Base-by-base conservation (phyloP, 1,140 invertebrate genomes). In the Philopotamus ludificatus region DNA sequence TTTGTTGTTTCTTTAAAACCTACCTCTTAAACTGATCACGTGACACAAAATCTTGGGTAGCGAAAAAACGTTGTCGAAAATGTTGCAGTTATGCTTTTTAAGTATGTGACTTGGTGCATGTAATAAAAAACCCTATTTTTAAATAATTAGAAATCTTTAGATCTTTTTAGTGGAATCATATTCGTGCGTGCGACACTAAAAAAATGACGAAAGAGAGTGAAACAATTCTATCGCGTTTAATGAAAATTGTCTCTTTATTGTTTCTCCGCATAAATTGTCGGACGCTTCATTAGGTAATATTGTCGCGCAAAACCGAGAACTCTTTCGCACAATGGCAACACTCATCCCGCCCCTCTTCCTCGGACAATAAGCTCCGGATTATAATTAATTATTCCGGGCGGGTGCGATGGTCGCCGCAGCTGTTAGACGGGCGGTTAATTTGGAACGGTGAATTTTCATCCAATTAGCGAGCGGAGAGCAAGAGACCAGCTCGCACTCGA, bases 371-470 rank as follows among this genome's bases (percentile, higher is more conserved):
- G 21, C 21, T 26, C 45, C n/a, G 25, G 58, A 55, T 62, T 55
- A 26, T 55, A 65, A 66, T 66, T 61, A 66, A 62, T 66, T 66
- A 62, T 66, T 66, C 63, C 63, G 22, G 44, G 54, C 34, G 16
- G 42, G 28, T 45, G 57, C 57, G 41, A 51, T 45, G 50, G 64
- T 47, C 47, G 23, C 25, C 21, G 18, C 42, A 23, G 26, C 57
- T 28, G 44, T 61, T 66, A 61, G 45, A 41, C 50, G 65, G 59
- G 57, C 53, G 59, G 50, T 62, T 66, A 66, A 66, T 66, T 54
- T 41, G 51, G 55, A 58, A 39, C 65, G 58, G 65, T 21, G 54
- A 62, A 66, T 66, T 66, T 58, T 66, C 58, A 62, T 62, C 65
- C 59, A 66, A 66, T 66, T 66, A 66, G 65, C 25, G 53, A 22